A percentile compares a stretch with the other conserved stretches of the same genome.
phyloP scores from a whole-genome alignment of 2,113 vertebrate species.

The Microcebus griseorufus region DNA sequence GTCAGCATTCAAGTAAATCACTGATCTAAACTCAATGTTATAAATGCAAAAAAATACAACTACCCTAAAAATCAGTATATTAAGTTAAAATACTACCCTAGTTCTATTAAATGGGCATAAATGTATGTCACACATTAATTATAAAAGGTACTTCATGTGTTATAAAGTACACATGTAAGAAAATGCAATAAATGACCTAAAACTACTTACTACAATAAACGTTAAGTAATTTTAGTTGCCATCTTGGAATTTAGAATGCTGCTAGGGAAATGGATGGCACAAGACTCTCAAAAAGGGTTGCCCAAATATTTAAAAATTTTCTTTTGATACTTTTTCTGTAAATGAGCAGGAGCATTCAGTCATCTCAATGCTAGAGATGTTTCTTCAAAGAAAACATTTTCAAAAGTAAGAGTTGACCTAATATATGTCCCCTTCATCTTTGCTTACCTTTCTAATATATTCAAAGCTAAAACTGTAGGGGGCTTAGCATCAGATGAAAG shows the following conservation, averaged over 20 bases:
- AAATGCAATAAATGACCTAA: neutral
- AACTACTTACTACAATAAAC: neutral
- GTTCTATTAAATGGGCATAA: neutral
- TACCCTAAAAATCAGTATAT: neutral
- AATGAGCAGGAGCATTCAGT: neutral
- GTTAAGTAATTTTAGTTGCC: neutral
- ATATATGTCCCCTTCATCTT: neutral
- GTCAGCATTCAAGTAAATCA: constrained; percentile 10
- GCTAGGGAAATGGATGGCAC: neutral
- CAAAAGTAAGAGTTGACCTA: neutral
- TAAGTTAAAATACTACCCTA: constrained; percentile 22
- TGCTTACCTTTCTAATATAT: neutral
- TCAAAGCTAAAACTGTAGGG: neutral
- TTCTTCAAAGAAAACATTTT: constrained; percentile 24
- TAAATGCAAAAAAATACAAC: neutral
- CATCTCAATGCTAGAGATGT: neutral
- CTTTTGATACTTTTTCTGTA: constrained; percentile 1
- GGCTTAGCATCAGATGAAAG: neutral
- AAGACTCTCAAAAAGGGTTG: neutral
- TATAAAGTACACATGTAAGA: neutral
- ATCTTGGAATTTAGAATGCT: constrained; percentile 13
- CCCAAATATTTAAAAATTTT: neutral
- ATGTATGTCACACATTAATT: neutral
- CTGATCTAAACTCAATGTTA: neutral
- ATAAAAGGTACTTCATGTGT: neutral